phyloP scores from a whole-genome alignment of 2,113 vertebrate genomes.

The Aspiorhynchus laticeps region DNA sequence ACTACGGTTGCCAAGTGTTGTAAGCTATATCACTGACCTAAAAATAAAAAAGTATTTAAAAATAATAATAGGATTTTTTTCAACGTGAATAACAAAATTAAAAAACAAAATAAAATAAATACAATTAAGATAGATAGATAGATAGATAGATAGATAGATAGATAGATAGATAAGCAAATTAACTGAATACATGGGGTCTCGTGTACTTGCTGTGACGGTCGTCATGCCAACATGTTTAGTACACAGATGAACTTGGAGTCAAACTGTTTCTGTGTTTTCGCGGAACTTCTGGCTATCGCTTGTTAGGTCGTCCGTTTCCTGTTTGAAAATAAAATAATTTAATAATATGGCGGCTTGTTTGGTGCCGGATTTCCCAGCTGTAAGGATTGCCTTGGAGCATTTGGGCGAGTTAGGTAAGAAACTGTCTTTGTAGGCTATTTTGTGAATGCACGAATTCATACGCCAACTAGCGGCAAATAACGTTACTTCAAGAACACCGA shows the following conservation, averaged over 20 bases:
- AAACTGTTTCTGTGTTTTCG: background rate
- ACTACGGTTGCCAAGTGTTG: background rate
- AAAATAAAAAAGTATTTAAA: background rate
- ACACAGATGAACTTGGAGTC: background rate
- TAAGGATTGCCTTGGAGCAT: slow-evolving; percentile 63
- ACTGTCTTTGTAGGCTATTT: background rate
- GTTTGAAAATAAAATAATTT: background rate
- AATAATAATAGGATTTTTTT: too few relatives aligned
- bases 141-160: background rate
- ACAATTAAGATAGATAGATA: background rate
- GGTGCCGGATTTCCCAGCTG: slow-evolving; percentile 69
- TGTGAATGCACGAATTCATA: background rate
- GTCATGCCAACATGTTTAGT: slow-evolving; percentile 30
- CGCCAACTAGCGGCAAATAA: background rate
- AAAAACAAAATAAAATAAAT: background rate
- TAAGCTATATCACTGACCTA: background rate
- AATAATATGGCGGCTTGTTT: slow-evolving; percentile 64
- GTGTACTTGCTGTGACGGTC: slow-evolving; percentile 1
- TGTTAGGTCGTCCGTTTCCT: background rate
- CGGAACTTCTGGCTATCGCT: background rate
- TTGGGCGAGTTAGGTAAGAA: slow-evolving; percentile 76
- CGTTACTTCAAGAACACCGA: background rate
- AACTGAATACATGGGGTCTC: too few relatives aligned
- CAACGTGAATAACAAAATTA: background rate
- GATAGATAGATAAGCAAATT: background rate